These are phyloP conservation scores for Catostomus latipinnis DNA, from an alignment of 2,797 vertebrate species.

Conservation along the genomic window DNA sequence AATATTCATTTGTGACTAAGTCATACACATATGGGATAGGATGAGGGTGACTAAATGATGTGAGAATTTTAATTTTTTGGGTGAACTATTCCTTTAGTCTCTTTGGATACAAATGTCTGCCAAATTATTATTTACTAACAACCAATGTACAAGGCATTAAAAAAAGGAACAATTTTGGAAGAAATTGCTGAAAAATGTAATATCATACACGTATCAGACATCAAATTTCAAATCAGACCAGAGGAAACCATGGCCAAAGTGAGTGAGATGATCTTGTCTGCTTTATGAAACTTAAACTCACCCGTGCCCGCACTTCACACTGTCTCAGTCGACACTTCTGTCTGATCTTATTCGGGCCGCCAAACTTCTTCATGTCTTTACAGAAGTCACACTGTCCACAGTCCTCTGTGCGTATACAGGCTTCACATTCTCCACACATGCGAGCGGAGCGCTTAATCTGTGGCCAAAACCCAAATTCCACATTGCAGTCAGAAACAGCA, in stretches of 20 bases:
- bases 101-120: too few species aligned
- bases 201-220: background rate
- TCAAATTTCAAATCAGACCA: too few species aligned
- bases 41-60: too few species aligned
- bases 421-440: constrained; percentile 93
- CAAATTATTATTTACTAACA: too few species aligned
- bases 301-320: constrained; percentile 91
- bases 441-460: constrained; percentile 91
- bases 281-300: constrained; percentile 67
- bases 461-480: constrained; percentile 9
- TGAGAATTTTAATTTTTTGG: too few species aligned
- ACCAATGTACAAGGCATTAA: too few species aligned
- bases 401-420: constrained; percentile 89
- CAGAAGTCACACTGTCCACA: constrained; percentile 93
- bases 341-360: constrained; percentile 92
- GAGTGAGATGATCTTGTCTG: background rate
- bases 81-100: too few species aligned
- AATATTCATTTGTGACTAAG: too few species aligned
- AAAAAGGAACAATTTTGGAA: too few species aligned
- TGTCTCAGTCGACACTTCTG: constrained; percentile 92
- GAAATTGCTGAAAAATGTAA: background rate
- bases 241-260: background rate
- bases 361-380: constrained; percentile 95
- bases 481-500: background rate
- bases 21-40: too few species aligned